Conservation (phyloP, 1,140 invertebrate genomes). For the Drosophila carrolli region DNA sequence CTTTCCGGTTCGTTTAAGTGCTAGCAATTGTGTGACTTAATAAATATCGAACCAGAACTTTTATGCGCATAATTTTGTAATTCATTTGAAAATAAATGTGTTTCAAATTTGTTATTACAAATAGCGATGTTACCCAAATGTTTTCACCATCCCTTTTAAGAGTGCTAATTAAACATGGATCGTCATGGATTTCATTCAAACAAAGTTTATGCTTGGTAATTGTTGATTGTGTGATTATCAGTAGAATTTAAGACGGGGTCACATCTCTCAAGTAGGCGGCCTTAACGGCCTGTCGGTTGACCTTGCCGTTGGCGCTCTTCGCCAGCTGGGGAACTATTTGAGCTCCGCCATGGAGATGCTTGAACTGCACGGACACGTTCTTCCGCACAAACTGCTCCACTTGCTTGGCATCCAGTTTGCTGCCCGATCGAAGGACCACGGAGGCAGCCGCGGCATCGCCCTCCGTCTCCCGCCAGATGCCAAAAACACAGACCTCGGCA, state of each 20-base stretch:
- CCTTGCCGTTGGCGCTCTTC: conserved; percentile 49
- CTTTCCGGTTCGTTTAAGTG: neutral
- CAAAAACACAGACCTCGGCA: conserved; percentile 77
- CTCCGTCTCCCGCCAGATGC: conserved; percentile 72
- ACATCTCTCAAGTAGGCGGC: conserved; percentile 36
- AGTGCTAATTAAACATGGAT: neutral
- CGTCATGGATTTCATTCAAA: neutral
- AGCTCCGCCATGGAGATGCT: conserved; percentile 41
- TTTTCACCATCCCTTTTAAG: too few relatives aligned
- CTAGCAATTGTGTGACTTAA: too few relatives aligned
- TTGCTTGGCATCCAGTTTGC: conserved; percentile 21
- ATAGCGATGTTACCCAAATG: too few relatives aligned
- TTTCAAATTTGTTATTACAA: too few relatives aligned
- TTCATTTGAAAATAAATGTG: too few relatives aligned
- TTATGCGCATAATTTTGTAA: too few relatives aligned
- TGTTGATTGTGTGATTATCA: conserved; percentile 4
- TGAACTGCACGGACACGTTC: conserved; percentile 35
- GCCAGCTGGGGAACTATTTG: conserved; percentile 41
- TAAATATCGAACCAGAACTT: neutral
- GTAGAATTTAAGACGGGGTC: neutral
- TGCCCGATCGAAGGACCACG: conserved; percentile 55
- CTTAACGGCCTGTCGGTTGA: conserved; percentile 61
- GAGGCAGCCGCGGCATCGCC: conserved; percentile 79
- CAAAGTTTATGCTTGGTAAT: neutral
- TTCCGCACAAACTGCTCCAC: conserved; percentile 49